Percentiles rank a stretch among this genome's conserved stretches.
Conservation (phyloP, 2,888 invertebrate genomes). For the Aphidius colemani region DNA sequence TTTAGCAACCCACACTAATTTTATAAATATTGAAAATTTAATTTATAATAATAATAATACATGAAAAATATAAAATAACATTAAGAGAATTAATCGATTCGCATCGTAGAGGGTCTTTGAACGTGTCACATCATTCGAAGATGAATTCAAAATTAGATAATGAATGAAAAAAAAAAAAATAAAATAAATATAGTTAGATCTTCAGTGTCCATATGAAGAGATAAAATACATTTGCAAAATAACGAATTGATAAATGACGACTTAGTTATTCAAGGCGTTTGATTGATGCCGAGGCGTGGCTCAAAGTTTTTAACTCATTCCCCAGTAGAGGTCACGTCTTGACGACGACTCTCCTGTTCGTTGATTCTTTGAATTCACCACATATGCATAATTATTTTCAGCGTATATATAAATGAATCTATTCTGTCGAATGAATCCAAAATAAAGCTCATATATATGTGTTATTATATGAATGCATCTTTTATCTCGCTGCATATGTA, state of each 20-base stretch:
- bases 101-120: too few species aligned
- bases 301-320: conserved; percentile 29
- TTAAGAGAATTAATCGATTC: not conserved
- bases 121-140: too few species aligned
- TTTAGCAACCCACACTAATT: too few species aligned
- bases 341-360: conserved; percentile 22
- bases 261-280: conserved; percentile 38
- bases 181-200: not conserved
- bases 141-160: not conserved
- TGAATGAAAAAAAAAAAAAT: not conserved
- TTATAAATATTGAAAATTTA: too few species aligned
- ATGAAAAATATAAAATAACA: not conserved
- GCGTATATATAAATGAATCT: not conserved
- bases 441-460: not conserved
- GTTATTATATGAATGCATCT: conserved; percentile 6
- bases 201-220: not conserved
- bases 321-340: conserved; percentile 29
- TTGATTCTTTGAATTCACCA: conserved; percentile 24
- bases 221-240: conserved; percentile 34
- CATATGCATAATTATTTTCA: not conserved
- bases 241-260: conserved; percentile 41
- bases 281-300: conserved; percentile 37
- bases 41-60: not conserved
- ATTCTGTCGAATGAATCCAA: conserved; percentile 9
- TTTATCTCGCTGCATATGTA: conserved; percentile 1